Percentiles rank a stretch among this genome's conserved stretches.
Evolutionary conservation across 2,113 vertebrate genomes (phyloP).

Genomic region (Sinocyclocheilus anophthalmus): DNA sequence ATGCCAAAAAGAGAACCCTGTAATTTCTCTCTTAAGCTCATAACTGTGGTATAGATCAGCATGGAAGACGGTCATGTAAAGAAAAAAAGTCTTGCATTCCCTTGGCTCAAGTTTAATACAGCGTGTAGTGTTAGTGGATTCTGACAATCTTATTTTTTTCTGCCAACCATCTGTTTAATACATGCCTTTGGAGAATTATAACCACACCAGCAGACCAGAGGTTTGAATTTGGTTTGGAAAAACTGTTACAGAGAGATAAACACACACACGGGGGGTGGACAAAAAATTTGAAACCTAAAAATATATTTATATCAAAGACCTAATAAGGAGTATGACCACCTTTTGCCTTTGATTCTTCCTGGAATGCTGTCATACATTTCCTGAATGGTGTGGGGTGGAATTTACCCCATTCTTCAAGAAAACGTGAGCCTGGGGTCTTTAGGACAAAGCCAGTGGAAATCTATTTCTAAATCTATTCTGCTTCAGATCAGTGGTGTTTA

Average conservation of each 20-base stretch:
- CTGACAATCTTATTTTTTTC: slow-evolving; percentile 62
- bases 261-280: neutral
- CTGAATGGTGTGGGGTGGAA: neutral
- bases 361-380: neutral
- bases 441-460: neutral
- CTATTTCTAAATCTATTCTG: neutral
- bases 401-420: slow-evolving; percentile 1
- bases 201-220: slow-evolving; percentile 44
- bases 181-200: slow-evolving; percentile 52
- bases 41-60: slow-evolving; percentile 71
- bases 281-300: neutral
- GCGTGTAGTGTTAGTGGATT: slow-evolving; percentile 52
- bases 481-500: slow-evolving; percentile 22
- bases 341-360: slow-evolving; percentile 14
- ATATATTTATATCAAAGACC: slow-evolving; percentile 38
- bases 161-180: slow-evolving; percentile 59
- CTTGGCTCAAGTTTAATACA: slow-evolving; percentile 46
- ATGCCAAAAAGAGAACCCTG: slow-evolving; percentile 57
- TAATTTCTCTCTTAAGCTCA: slow-evolving; percentile 69
- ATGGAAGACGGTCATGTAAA: slow-evolving; percentile 66
- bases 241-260: slow-evolving; percentile 16
- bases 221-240: slow-evolving; percentile 33
- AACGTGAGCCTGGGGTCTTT: neutral
- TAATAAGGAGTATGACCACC: neutral
- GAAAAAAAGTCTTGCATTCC: slow-evolving; percentile 42